These are phyloP conservation scores for Unio delphinus DNA, from an alignment of 2,888 invertebrate genomes.

Conservation along the genomic window DNA sequence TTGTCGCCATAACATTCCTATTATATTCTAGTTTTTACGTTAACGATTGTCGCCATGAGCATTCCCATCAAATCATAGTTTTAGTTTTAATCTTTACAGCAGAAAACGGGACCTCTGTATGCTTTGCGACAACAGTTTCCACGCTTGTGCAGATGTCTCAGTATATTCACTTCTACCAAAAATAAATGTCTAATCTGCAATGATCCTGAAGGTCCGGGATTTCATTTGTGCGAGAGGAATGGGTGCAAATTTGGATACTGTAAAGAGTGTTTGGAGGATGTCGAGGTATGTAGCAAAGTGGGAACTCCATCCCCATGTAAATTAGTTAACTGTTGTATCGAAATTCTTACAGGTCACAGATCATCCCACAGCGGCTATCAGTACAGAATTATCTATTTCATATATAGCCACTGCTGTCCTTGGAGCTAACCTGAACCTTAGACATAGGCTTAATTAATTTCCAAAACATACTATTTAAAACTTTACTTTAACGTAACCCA, in stretches of 20 bases:
- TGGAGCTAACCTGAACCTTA: too few relatives aligned
- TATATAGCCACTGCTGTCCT: too few relatives aligned
- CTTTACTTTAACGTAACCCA: too few relatives aligned
- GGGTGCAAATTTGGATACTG: constrained; percentile 58
- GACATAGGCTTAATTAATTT: too few relatives aligned
- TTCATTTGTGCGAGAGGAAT: constrained; percentile 39
- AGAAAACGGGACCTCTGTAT: constrained; percentile 30
- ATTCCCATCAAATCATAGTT: neutral
- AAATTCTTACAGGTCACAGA: too few relatives aligned
- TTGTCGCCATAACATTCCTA: too few relatives aligned
- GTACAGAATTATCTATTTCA: too few relatives aligned
- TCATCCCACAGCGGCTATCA: too few relatives aligned
- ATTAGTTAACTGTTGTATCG: too few relatives aligned
- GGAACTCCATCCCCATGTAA: too few relatives aligned
- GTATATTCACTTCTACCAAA: constrained; percentile 20
- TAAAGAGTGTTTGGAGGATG: constrained; percentile 55
- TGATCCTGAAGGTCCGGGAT: constrained; percentile 42
- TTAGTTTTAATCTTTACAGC: constrained; percentile 16
- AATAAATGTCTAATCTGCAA: constrained; percentile 54
- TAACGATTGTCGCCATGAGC: neutral
- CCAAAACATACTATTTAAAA: too few relatives aligned
- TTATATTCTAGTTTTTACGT: neutral
- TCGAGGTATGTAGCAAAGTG: constrained; percentile 25
- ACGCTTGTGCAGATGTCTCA: constrained; percentile 39
- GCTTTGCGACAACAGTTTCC: constrained; percentile 43